These are phyloP conservation scores for Sitta europaea DNA, from an alignment of 2,113 vertebrate species.

Conservation along the genomic window DNA sequence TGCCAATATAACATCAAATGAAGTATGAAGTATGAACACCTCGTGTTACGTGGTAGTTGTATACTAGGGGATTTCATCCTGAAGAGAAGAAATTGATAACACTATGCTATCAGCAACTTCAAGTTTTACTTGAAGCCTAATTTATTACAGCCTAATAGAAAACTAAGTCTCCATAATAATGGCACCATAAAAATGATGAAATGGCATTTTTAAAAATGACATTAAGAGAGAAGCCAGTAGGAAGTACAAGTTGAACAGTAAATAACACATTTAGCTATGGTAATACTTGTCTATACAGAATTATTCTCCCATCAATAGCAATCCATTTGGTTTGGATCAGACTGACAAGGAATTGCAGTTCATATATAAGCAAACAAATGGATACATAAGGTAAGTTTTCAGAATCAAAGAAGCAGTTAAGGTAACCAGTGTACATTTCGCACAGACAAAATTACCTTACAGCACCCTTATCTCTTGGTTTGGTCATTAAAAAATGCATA, in stretches of 20 bases:
- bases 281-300: background rate
- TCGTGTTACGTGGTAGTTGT: background rate
- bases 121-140: no score
- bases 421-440: background rate
- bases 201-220: background rate
- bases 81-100: background rate
- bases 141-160: background rate
- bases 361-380: background rate
- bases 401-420: background rate
- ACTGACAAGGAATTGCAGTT: background rate
- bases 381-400: background rate
- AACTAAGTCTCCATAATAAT: background rate
- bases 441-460: background rate
- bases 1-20: background rate
- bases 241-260: background rate
- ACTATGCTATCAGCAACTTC: background rate
- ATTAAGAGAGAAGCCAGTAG: background rate
- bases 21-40: constrained; percentile 1
- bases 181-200: background rate
- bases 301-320: background rate
- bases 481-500: background rate
- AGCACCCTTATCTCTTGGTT: background rate
- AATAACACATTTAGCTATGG: background rate
- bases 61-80: background rate
- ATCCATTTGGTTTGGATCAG: background rate